Evolutionary conservation across 1,140 invertebrate species (phyloP), one percentile per base, ranked within the genome.

Genomic region (Anoplophora glabripennis): DNA sequence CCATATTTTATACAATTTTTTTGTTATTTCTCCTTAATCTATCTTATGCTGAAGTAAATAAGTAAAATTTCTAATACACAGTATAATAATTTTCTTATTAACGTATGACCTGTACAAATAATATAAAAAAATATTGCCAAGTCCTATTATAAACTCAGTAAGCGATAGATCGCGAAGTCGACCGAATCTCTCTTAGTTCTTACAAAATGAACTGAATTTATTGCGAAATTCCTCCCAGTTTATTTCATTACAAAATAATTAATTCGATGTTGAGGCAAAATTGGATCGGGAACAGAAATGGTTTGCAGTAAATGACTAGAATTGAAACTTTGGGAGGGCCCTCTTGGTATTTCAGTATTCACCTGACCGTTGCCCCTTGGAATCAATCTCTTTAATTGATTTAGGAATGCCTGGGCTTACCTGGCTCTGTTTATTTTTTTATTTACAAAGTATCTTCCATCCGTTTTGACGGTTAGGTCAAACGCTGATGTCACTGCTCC

Each of bases 231-330:
- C 59, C 17, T 15, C 46, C 52, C 45, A 54, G 57, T 54, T 53
- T 53, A 61, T 53, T 61, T 47, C 45, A 61, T 61, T 56, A 61
- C 46, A 48, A 48, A 56, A 53, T 47, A 61, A 56, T 61, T 61
- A 61, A 53, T 53, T 53, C 45, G 52, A 53, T 53, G 52, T 21
- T 42, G 40, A 38, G 45, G 37, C 52, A 42, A 53, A 53, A 53
- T 53, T 53, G 35, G 45, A n/a, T 42, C 33, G 35, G 35, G 52
- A 36, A 36, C 49, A 11, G 48, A 42, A 53, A 40, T 21, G 8
- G 38, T 28, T 41, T 11, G 40, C 38, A 34, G 52, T 28, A 53
- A 53, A 53, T 53, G 42, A 53, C 49, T 36, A 53, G 41, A 53
- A 53, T 53, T 53, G 49, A 53, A 53, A 53, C 49, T 37, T 21